A percentile compares a stretch with the other conserved stretches of the same genome.
Evolutionary conservation across 2,797 vertebrate genomes (phyloP).

Genomic region (Melopsittacus undulatus): DNA sequence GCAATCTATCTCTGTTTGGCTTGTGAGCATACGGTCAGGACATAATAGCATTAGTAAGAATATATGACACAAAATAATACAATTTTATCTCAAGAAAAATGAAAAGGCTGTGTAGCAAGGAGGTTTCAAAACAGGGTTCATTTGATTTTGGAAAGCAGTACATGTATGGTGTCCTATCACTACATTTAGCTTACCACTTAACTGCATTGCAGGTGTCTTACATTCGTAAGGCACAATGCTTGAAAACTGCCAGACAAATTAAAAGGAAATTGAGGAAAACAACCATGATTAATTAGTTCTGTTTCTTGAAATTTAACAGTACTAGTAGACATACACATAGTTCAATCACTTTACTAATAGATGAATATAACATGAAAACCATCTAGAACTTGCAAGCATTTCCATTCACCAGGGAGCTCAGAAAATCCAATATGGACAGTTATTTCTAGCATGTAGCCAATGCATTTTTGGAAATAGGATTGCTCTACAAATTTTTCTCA

Average conservation of each 20-base stretch:
- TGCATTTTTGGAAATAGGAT: not conserved
- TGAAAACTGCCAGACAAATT: not conserved
- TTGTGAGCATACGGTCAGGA: not conserved
- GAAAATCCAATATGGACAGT: not conserved
- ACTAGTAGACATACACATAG: accelerated
- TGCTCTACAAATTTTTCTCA: not conserved
- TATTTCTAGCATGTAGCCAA: not conserved
- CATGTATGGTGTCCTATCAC: not conserved
- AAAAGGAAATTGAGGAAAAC: not conserved
- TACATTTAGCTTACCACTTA: not conserved
- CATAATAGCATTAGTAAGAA: conserved; percentile 24
- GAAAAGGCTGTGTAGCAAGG: not conserved
- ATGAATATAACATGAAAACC: not conserved
- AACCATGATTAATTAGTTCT: not conserved
- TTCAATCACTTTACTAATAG: not conserved
- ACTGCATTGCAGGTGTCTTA: not conserved
- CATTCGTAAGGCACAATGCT: not conserved
- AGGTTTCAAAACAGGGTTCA: not conserved
- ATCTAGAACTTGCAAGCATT: not conserved
- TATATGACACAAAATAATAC: conserved; percentile 13
- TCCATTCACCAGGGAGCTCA: not conserved
- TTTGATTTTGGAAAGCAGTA: not conserved
- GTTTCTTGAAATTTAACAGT: not conserved
- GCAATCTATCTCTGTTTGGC: not conserved
- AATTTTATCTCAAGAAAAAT: conserved; percentile 24